phyloP scores from a whole-genome alignment of 2,888 invertebrate genomes.

The Philopedon plagiatum region DNA sequence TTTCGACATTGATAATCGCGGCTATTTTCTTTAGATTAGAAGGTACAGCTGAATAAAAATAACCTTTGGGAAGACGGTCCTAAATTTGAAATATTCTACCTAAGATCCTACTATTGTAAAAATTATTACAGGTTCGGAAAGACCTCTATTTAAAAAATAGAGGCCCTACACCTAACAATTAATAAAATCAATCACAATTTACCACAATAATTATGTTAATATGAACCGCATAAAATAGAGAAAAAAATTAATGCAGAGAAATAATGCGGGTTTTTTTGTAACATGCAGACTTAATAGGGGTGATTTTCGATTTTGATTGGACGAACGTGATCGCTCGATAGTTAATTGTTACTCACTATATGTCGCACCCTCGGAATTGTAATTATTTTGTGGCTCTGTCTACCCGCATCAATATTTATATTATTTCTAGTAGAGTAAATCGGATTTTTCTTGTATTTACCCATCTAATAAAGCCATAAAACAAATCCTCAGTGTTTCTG shows the following conservation, averaged over 20 bases:
- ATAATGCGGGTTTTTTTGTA: conserved; percentile 16
- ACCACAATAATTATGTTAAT: conserved; percentile 16
- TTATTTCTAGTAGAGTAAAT: background rate
- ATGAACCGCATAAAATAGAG: conserved; percentile 2
- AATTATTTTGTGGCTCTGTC: conserved; percentile 3
- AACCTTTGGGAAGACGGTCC: no score
- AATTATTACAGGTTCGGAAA: no score
- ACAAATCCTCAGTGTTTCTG: no score
- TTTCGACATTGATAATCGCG: no score
- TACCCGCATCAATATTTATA: conserved; percentile 9
- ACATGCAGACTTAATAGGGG: conserved; percentile 10
- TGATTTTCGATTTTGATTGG: conserved; percentile 12
- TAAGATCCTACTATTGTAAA: no score
- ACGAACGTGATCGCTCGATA: conserved; percentile 15
- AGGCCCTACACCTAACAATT: no score
- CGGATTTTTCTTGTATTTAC: background rate
- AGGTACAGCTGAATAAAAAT: no score
- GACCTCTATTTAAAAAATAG: no score
- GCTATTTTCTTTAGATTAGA: no score
- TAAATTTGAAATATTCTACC: no score
- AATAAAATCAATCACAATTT: conserved; percentile 7
- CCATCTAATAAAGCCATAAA: no score
- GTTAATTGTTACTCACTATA: conserved; percentile 6
- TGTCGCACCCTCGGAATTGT: conserved; percentile 16
- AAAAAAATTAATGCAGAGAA: conserved; percentile 11